Evolutionary conservation across 2,113 vertebrate species (phyloP).

Genomic region (Lipotes vexillifer): DNA sequence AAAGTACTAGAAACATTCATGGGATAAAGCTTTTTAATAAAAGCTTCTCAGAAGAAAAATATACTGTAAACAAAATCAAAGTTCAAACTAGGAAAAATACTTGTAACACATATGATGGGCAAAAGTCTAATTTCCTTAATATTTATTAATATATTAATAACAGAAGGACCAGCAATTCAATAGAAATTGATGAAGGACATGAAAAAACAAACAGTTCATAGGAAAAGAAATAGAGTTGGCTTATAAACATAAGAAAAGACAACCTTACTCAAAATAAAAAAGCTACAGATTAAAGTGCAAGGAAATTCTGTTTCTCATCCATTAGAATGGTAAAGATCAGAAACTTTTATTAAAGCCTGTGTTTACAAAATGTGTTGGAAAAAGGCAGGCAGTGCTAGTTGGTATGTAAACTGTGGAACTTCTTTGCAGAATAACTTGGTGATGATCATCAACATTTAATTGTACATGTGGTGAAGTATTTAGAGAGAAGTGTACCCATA

Average conservation of each 20-base stretch:
- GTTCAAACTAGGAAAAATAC: neutral
- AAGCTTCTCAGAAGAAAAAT: constrained; percentile 18
- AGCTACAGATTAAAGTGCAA: neutral
- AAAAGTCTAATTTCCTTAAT: neutral
- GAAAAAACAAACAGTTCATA: neutral
- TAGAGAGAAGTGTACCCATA: neutral
- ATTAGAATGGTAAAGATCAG: neutral
- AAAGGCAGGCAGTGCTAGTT: neutral
- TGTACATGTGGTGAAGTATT: neutral
- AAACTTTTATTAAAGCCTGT: neutral
- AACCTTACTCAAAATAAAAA: neutral
- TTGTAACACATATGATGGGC: neutral
- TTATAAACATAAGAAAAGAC: neutral
- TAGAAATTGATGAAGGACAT: neutral
- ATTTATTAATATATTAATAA: neutral
- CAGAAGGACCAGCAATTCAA: neutral
- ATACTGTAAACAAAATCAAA: neutral
- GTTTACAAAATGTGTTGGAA: neutral
- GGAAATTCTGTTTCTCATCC: neutral
- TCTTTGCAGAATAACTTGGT: neutral
- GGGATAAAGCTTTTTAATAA: constrained; percentile 9
- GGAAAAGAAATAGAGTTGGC: neutral
- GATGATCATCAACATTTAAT: neutral
- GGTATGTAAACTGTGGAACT: neutral
- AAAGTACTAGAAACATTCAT: neutral